Percentiles rank a stretch among this genome's conserved stretches.
phyloP scores from a whole-genome alignment of 2,113 vertebrate species.

The Apteryx owenii region DNA sequence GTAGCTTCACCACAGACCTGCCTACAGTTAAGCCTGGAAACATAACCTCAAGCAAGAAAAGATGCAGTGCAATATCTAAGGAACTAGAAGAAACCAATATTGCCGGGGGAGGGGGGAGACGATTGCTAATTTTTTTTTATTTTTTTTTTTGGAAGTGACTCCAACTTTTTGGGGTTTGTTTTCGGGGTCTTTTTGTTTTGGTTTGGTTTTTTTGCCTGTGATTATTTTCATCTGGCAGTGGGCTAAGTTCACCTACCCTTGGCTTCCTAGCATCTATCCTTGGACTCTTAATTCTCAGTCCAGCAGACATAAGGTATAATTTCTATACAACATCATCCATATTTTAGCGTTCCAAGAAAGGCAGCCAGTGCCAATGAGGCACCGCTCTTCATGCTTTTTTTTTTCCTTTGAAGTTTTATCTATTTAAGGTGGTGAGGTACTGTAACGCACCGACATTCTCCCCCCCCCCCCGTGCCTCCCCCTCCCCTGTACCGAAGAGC shows the following conservation, averaged over 20 bases:
- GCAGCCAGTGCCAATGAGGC: slow-evolving; percentile 44
- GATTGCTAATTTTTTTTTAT: slow-evolving; percentile 2
- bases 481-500: slow-evolving; percentile 85
- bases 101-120: slow-evolving; percentile 62
- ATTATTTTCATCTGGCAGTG: slow-evolving; percentile 68
- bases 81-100: slow-evolving; percentile 74
- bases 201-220: slow-evolving; percentile 31
- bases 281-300: slow-evolving; percentile 72
- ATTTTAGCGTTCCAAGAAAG: slow-evolving; percentile 62
- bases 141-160: slow-evolving; percentile 40
- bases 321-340: slow-evolving; percentile 55
- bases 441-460: slow-evolving; percentile 68
- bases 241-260: slow-evolving; percentile 66
- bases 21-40: slow-evolving; percentile 75
- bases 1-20: slow-evolving; percentile 75
- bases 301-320: slow-evolving; percentile 70
- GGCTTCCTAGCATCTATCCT: slow-evolving; percentile 59
- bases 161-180: slow-evolving; percentile 55
- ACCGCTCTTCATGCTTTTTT: neutral
- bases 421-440: slow-evolving; percentile 85
- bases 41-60: slow-evolving; percentile 75
- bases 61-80: slow-evolving; percentile 75
- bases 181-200: neutral
- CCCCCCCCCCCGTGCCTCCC: slow-evolving; percentile 57
- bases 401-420: slow-evolving; percentile 47